phyloP scores from a whole-genome alignment of 1,140 invertebrate genomes.

The Euura lappo region DNA sequence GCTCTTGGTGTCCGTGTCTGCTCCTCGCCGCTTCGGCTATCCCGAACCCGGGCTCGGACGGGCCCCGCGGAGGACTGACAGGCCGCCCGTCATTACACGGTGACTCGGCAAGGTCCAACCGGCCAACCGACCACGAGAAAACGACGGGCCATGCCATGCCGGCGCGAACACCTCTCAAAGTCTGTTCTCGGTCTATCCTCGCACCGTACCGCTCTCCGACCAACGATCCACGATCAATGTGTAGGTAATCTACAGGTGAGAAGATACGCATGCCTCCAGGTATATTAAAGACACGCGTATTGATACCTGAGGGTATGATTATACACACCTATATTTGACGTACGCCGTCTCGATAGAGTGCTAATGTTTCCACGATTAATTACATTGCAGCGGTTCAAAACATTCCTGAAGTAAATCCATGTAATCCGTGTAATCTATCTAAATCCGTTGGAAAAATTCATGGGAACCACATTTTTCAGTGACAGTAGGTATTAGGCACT shows the following conservation, averaged over 20 bases:
- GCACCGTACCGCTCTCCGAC: background rate
- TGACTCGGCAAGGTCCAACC: conserved; percentile 48
- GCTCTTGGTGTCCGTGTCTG: background rate
- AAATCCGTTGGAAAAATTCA: too few species aligned
- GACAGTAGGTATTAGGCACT: too few species aligned
- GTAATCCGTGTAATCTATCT: too few species aligned
- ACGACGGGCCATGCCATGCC: background rate
- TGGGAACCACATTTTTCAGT: too few species aligned
- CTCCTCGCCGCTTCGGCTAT: background rate
- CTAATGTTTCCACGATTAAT: too few species aligned
- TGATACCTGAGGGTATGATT: too few species aligned
- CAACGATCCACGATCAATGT: background rate
- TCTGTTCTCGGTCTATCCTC: background rate
- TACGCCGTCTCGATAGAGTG: too few species aligned
- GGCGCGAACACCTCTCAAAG: background rate
- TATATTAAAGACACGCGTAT: too few species aligned
- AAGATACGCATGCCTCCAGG: background rate
- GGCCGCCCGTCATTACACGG: conserved; percentile 58
- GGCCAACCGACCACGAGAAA: background rate
- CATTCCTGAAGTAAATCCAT: too few species aligned
- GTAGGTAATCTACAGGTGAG: background rate
- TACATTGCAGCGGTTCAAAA: too few species aligned
- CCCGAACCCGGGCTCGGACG: conserved; percentile 3
- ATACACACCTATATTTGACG: too few species aligned
- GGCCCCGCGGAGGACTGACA: conserved; percentile 44